Base-by-base conservation (phyloP, 2,113 vertebrate genomes). In the Antechinus flavipes region DNA sequence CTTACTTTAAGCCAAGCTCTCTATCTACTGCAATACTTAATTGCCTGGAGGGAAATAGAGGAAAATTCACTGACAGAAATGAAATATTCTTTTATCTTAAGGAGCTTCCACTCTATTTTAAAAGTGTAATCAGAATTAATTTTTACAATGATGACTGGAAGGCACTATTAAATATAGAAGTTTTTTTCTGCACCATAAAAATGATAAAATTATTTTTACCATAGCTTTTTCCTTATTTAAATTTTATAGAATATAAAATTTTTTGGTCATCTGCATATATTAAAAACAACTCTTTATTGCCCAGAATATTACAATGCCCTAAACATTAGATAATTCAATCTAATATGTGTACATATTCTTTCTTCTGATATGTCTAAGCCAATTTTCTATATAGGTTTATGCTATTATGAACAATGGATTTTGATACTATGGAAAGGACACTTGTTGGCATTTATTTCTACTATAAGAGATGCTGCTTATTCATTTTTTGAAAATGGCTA, bases 211-310 rank as follows among this genome's bases (percentile, higher is more conserved):
- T 96, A 91, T 42, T 47, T 76, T 91, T 76, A 54, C 24, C 1
- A n/a, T 76, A 90, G 23, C 84, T 96, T 93, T 97, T 89, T 46
- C 5, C 53, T 94, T 93, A 61, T 2, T 12, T 84, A 42, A 84
- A 91, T 54, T 93, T 97, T 54, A 90, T 94, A 46, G 91, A 89
- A 94, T 68, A 52, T 49, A 84, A 2, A 97, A 61, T 92, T 94
- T 47, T 95, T 94, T 76, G 93, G 49, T 58, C 54, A 58, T 7
- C 42, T 93, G 53, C n/a, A 93, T 84, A 42, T 23, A 95, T 84
- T 96, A 95, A 93, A 84, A 54, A 90, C 50, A 42, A 23, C 24
- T 91, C n/a, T 93, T 55, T 54, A 96, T 24, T 96, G 55, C 56
- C 91, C 8, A 49, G 19, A 76, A 22, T 49, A 91, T 2, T 6